These are phyloP conservation scores for Petrolisthes manimaculis DNA, from an alignment of 2,888 invertebrate species.

Conservation along the genomic window DNA sequence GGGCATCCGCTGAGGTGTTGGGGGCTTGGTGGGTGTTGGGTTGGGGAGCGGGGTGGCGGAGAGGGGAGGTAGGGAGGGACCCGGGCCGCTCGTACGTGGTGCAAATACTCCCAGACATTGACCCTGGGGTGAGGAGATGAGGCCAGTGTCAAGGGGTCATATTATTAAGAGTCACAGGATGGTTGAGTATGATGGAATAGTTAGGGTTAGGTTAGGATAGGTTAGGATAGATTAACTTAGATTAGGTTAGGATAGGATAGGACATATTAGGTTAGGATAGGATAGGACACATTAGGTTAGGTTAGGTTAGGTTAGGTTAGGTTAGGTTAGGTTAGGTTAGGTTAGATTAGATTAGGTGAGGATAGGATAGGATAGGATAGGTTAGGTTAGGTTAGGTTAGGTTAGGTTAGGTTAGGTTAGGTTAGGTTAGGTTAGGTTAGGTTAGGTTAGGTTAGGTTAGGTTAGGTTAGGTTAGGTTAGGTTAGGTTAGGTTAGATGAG, in stretches of 20 bases:
- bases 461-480: background rate
- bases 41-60: conserved; percentile 18
- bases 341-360: background rate
- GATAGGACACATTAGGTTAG: background rate
- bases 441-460: background rate
- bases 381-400: background rate
- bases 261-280: background rate
- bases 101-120: conserved; percentile 61
- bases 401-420: background rate
- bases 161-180: background rate
- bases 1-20: background rate
- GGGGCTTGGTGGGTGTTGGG: conserved; percentile 3
- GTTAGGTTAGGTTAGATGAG: background rate
- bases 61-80: conserved; percentile 43
- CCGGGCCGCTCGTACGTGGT: conserved; percentile 52
- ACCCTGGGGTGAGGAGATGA: conserved; percentile 33
- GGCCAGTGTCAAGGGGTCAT: background rate
- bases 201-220: background rate
- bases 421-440: background rate
- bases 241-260: background rate
- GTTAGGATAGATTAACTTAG: background rate
- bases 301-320: background rate
- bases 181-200: background rate
- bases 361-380: background rate
- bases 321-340: background rate